phyloP scores from a whole-genome alignment of 1,140 invertebrate genomes.

The Aphelenchoides fujianensis region DNA sequence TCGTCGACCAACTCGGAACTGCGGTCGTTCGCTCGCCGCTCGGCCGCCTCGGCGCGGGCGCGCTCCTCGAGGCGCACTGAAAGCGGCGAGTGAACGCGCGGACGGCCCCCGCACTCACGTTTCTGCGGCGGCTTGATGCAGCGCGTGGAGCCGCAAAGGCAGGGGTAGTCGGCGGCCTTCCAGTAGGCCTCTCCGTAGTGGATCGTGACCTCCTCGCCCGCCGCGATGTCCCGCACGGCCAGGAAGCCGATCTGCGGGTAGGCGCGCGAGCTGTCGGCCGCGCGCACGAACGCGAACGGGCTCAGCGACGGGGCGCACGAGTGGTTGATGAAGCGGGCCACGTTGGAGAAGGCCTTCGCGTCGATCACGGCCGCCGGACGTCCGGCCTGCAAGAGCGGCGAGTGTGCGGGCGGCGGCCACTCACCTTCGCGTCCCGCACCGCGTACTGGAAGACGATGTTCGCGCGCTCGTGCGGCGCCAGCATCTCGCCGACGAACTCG shows the following conservation, averaged over 20 bases:
- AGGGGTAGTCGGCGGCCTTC: background rate
- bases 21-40: too few relatives aligned
- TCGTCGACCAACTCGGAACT: too few relatives aligned
- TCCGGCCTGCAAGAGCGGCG: background rate
- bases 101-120: too few relatives aligned
- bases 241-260: background rate
- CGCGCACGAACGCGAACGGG: constrained; percentile 17
- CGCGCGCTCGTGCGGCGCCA: background rate
- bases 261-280: background rate
- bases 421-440: background rate
- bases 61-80: too few relatives aligned
- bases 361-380: constrained; percentile 1
- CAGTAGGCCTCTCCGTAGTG: constrained; percentile 20
- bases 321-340: constrained; percentile 19
- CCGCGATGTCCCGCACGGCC: background rate
- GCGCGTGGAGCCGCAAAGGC: constrained; percentile 17
- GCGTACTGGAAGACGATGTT: background rate
- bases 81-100: too few relatives aligned
- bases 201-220: constrained; percentile 20
- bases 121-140: constrained; percentile 15
- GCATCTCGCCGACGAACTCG: constrained; percentile 21
- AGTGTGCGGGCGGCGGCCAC: background rate
- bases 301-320: constrained; percentile 7
- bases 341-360: constrained; percentile 4
- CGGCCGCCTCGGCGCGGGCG: too few relatives aligned